Conservation (phyloP, 2,888 invertebrate genomes). For the Globia sparganii region DNA sequence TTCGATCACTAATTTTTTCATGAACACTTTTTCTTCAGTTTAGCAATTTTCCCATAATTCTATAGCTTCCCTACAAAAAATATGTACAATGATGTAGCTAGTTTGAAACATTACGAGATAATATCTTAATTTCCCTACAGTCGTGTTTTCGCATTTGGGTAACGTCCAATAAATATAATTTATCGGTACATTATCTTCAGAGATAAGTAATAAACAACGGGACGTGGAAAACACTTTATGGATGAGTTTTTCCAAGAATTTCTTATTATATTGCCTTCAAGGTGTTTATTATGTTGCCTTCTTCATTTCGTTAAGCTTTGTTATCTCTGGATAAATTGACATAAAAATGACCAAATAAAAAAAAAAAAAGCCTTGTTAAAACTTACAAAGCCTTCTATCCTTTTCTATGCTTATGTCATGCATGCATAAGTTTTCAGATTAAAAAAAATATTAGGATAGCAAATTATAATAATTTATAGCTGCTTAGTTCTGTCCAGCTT, state of each 20-base stretch:
- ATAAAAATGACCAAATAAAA: background rate
- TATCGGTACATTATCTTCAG: constrained; percentile 31
- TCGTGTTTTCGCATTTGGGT: constrained; percentile 57
- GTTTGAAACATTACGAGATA: constrained; percentile 43
- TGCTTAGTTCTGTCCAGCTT: background rate
- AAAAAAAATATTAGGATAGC: background rate
- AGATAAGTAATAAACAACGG: background rate
- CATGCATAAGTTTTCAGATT: background rate
- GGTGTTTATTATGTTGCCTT: too few species aligned
- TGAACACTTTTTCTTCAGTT: background rate
- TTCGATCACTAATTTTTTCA: background rate
- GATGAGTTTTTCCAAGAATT: background rate
- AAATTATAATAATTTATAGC: background rate
- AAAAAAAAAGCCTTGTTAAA: background rate
- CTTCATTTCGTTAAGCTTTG: background rate
- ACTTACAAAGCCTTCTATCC: background rate
- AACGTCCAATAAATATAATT: constrained; percentile 58
- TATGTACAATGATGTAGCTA: constrained; percentile 27
- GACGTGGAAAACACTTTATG: background rate
- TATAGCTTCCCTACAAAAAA: background rate
- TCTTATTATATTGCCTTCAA: background rate
- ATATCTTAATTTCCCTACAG: constrained; percentile 67
- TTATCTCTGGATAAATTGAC: background rate
- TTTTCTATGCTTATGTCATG: background rate
- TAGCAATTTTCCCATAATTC: background rate